A percentile compares a stretch with the other conserved stretches of the same genome.
Conservation (phyloP, 2,888 invertebrate species). For the Apantesis nais region DNA sequence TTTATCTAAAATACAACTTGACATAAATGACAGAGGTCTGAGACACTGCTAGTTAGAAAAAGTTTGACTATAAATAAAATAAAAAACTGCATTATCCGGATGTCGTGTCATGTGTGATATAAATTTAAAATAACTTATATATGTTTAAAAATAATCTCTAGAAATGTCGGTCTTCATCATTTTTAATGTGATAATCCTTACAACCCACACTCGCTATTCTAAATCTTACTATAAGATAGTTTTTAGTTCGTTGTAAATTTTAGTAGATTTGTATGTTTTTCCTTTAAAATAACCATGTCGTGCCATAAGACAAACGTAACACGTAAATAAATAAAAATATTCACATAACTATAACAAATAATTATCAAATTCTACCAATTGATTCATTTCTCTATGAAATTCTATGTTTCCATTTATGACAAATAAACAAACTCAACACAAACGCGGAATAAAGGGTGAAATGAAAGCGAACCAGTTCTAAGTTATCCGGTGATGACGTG, state of each 20-base stretch:
- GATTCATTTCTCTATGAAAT: background rate
- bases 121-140: background rate
- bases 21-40: background rate
- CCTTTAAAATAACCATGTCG: background rate
- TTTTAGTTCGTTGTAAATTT: slow-evolving; percentile 16
- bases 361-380: background rate
- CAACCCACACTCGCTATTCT: background rate
- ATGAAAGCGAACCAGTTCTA: background rate
- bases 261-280: background rate
- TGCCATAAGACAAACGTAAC: background rate
- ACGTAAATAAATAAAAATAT: background rate
- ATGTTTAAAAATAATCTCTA: no score
- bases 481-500: background rate
- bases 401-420: background rate
- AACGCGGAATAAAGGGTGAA: background rate
- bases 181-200: background rate
- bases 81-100: background rate
- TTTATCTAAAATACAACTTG: no score
- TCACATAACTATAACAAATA: background rate
- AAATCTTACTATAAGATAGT: slow-evolving; percentile 1
- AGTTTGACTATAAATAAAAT: background rate
- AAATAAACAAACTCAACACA: background rate
- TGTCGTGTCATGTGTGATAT: background rate
- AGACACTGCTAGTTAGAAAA: background rate
- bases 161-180: background rate